Evolutionary conservation across 1,140 invertebrate genomes (phyloP).

Genomic region (Anthonomus grandis): DNA sequence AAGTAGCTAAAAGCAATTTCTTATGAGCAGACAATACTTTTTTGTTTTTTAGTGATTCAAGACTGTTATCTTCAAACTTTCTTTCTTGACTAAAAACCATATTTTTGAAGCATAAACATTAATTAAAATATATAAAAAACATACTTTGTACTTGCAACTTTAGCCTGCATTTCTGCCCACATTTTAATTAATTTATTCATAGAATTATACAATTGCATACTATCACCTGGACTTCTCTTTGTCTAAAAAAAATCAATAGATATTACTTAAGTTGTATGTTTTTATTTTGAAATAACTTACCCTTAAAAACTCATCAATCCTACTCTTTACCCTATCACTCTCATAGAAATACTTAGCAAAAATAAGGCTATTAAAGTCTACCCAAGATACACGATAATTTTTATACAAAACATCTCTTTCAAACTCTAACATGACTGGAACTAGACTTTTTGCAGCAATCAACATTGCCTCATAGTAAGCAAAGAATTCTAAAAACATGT

Average conservation of each 20-base stretch:
- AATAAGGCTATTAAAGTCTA: constrained; percentile 39
- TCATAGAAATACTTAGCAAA: constrained; percentile 40
- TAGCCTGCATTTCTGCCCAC: constrained; percentile 25
- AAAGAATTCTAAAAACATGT: constrained; percentile 37
- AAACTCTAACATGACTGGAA: constrained; percentile 34
- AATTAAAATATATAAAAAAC: constrained; percentile 14
- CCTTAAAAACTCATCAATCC: constrained; percentile 25
- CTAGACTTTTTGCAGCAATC: constrained; percentile 34
- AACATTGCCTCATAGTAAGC: constrained; percentile 39
- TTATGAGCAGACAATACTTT: constrained; percentile 24
- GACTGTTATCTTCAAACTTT: constrained; percentile 12
- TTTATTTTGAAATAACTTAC: constrained; percentile 10
- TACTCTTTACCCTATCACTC: constrained; percentile 31
- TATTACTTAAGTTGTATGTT: neutral
- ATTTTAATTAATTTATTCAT: constrained; percentile 27
- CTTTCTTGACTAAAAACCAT: constrained; percentile 16
- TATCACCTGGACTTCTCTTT: constrained; percentile 22
- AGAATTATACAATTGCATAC: constrained; percentile 24
- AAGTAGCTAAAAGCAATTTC: constrained; percentile 33
- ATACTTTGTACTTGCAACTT: constrained; percentile 24
- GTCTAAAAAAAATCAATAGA: constrained; percentile 26
- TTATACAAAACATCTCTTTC: constrained; percentile 34
- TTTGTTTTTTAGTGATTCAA: constrained; percentile 17
- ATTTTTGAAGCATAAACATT: neutral
- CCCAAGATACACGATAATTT: constrained; percentile 36